A percentile compares a stretch with the other conserved stretches of the same genome.
These are phyloP conservation scores for Pollenia labialis DNA, from an alignment of 2,888 invertebrate genomes.

Conservation along the genomic window DNA sequence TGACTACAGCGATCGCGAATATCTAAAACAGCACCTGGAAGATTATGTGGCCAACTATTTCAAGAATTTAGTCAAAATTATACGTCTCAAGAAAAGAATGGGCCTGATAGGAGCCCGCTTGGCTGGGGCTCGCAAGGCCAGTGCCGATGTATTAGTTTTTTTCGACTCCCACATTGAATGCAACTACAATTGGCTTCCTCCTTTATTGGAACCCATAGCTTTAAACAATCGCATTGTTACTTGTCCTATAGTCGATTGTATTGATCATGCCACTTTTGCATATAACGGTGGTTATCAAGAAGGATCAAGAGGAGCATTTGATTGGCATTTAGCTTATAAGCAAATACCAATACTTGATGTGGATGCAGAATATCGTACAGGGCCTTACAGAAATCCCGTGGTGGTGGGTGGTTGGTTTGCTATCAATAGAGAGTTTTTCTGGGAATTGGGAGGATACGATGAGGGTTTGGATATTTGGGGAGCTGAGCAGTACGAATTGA, in stretches of 20 bases:
- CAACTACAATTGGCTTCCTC: slow-evolving; percentile 87
- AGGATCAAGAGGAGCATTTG: slow-evolving; percentile 71
- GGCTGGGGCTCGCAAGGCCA: slow-evolving; percentile 91
- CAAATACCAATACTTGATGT: slow-evolving; percentile 87
- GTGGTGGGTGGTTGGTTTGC: slow-evolving; percentile 99
- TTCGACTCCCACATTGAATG: slow-evolving; percentile 96
- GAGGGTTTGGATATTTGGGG: slow-evolving; percentile 97
- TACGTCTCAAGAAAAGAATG: slow-evolving; percentile 89
- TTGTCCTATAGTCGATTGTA: slow-evolving; percentile 89
- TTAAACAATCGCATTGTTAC: slow-evolving; percentile 92
- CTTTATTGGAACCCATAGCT: slow-evolving; percentile 94
- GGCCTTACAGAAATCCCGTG: slow-evolving; percentile 89
- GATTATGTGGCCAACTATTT: slow-evolving; percentile 88
- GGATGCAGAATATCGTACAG: slow-evolving; percentile 76
- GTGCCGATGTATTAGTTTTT: slow-evolving; percentile 92
- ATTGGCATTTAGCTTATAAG: slow-evolving; percentile 85
- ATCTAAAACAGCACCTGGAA: slow-evolving; percentile 89
- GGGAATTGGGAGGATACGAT: slow-evolving; percentile 97
- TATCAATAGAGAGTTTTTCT: slow-evolving; percentile 94
- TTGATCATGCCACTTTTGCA: slow-evolving; percentile 84
- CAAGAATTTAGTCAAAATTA: slow-evolving; percentile 87
- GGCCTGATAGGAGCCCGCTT: slow-evolving; percentile 94
- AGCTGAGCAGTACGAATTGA: slow-evolving; percentile 98
- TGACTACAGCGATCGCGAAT: slow-evolving; percentile 90
- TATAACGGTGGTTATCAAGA: slow-evolving; percentile 67